Conservation (phyloP, 2,113 vertebrate species). For the Rhynchomys soricoides region DNA sequence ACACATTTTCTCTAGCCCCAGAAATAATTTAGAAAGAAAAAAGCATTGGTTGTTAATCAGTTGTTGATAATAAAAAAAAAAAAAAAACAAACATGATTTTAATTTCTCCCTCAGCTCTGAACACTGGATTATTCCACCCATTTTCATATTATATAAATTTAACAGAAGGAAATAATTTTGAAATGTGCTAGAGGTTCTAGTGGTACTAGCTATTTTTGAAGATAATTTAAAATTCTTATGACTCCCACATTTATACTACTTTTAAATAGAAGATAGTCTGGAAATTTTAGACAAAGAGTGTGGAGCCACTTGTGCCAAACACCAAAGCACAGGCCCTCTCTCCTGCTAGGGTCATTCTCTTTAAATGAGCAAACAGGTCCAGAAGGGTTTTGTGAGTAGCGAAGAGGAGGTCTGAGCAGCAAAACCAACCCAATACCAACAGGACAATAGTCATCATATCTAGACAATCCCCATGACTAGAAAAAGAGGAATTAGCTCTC, state of each 20-base stretch:
- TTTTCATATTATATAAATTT: not conserved
- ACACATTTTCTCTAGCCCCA: not conserved
- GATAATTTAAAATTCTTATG: not conserved
- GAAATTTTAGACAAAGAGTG: not conserved
- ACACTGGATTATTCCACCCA: not conserved
- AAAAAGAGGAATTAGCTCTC: not conserved
- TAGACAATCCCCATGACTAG: not conserved
- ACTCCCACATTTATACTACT: not conserved
- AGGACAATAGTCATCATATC: fast-evolving
- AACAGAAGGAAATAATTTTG: not conserved
- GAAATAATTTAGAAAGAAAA: not conserved
- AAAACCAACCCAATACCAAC: not conserved
- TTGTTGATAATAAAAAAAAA: not conserved
- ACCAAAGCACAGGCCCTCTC: not conserved
- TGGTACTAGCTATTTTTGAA: not conserved
- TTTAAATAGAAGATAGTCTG: not conserved
- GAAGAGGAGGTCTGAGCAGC: not conserved
- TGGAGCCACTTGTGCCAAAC: not conserved
- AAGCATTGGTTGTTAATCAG: not conserved
- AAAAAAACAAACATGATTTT: not conserved
- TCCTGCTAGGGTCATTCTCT: not conserved
- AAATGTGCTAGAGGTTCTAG: not conserved
- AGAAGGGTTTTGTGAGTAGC: not conserved
- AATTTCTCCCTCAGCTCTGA: not conserved
- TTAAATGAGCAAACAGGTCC: not conserved